phyloP scores from a whole-genome alignment of 2,888 invertebrate species.

The Erebia aethiops region DNA sequence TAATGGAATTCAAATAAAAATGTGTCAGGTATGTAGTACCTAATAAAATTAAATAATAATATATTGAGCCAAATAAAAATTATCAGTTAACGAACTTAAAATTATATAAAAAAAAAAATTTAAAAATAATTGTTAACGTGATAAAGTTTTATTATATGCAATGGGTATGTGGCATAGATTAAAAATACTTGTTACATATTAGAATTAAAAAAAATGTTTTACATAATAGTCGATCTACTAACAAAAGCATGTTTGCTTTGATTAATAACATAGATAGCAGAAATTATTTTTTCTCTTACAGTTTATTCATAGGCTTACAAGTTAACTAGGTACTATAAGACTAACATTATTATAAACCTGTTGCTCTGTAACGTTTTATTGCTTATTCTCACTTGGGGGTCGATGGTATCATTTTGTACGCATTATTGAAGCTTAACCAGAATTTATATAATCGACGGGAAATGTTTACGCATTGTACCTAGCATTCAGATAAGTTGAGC shows the following conservation, averaged over 20 bases:
- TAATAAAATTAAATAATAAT: too few relatives aligned
- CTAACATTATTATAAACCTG: constrained; percentile 10
- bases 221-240: not conserved
- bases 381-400: constrained; percentile 25
- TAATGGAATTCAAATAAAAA: too few relatives aligned
- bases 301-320: constrained; percentile 2
- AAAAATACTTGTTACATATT: not conserved
- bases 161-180: too few relatives aligned
- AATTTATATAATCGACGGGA: constrained; percentile 33
- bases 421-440: constrained; percentile 22
- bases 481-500: constrained; percentile 34
- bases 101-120: too few relatives aligned
- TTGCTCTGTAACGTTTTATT: constrained; percentile 20
- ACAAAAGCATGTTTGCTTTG: constrained; percentile 16
- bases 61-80: too few relatives aligned
- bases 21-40: too few relatives aligned
- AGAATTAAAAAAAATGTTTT: not conserved
- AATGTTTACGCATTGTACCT: constrained; percentile 36
- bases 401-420: constrained; percentile 14
- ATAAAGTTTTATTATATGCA: too few relatives aligned
- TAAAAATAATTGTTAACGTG: too few relatives aligned
- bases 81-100: too few relatives aligned
- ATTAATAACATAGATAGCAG: constrained; percentile 9
- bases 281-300: constrained; percentile 2
- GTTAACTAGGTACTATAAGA: constrained; percentile 4